Evolutionary conservation across 2,888 invertebrate genomes (phyloP), one percentile per base, ranked within the genome.

Genomic region (Agrenia bidenticulata): DNA sequence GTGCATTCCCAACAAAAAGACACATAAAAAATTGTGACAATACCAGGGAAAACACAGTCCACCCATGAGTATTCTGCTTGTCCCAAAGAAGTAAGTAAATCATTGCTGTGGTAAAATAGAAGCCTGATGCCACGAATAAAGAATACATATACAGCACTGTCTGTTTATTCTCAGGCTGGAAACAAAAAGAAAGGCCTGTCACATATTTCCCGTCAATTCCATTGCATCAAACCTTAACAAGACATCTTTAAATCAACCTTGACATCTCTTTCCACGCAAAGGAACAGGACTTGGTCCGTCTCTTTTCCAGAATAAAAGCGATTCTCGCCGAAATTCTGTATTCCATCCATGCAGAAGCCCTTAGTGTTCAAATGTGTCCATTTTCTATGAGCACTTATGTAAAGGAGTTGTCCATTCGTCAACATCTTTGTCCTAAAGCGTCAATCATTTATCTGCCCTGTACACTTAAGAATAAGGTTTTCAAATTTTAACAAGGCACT

Each of bases 1-100:
- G 55, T 9, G 55, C 55, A 27, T 55, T 55, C n/a, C 55, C 55
- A n/a, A 55, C 17, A 11, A 55, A 55, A 7, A 55, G 11, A 15
- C 51, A 51, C 51, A 24, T 45, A n/a, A 45, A 45, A 15, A 45
- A 45, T 15, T 15, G 45, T 5, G 45, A 5, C 5, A 45, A 4
- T 5, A 45, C 15, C 4, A 45, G 45, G n/a, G 45, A 45, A 19
- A 45, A 45, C 2, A 15, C 15, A 5, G 55, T 17, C 55, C 55
- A 55, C 4, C 55, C 55, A 17, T 27, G 24, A 13, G 55, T 23
- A 55, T 55, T 55, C 11, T 55, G 55, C 32, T 55, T 55, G 32
- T 55, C 55, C 55, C 55, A 55, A 11, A 55, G 32, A 2, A 55
- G n/a, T 7, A 13, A 15, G 19, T 55, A 27, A 13, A 32, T 27